Base-by-base conservation (phyloP, 1,140 invertebrate genomes). In the Hylaeus volcanicus region DNA sequence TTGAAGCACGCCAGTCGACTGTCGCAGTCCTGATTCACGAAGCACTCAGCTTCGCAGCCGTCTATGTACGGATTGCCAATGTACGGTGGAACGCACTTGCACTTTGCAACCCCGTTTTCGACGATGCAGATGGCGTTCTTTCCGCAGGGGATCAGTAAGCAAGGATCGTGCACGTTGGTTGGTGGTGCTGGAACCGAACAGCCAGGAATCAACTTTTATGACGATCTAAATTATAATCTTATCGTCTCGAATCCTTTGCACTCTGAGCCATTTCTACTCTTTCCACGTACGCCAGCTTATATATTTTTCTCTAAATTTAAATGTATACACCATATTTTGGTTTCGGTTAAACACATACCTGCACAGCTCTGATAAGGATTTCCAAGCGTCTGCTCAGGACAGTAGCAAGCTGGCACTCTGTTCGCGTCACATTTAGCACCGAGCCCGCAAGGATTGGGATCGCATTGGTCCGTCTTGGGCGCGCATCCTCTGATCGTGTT, bases 401-500 rank as follows among this genome's bases (percentile, higher is more conserved):
- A 98, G 91, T 96, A 97, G 91, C 97, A 98, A 12, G 96, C 94
- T n/a, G 97, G 96, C 74, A 94, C 93, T 84, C 95, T 94, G 75
- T 95, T 95, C 14, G 96, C 95, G 93, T 98, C 97, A 89, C 97
- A 98, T 60, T 96, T 93, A 63, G 97, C 97, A 8, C 96, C 96
- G 51, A 91, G 88, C 48, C 97, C 97, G 90, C 97, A 98, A 1
- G 96, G 96, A 88, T 97, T 97, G 5, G 96, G 96, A 83, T 97
- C 96, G 87, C 97, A 98, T 1, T 96, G 96, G 91, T 98, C 97
- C 43, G 94, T 93, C 78, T 95, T 95, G 87, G 96, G 95, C 1
- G 97, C 93, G 88, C 97, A 98, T 45, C 97, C 97, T 89, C 97
- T 94, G 63, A 98, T 96, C 1, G 97, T 98, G 86, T 98, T 98